Evolutionary conservation across 2,797 vertebrate genomes (phyloP).

Genomic region (Gymnopithys bicolor): DNA sequence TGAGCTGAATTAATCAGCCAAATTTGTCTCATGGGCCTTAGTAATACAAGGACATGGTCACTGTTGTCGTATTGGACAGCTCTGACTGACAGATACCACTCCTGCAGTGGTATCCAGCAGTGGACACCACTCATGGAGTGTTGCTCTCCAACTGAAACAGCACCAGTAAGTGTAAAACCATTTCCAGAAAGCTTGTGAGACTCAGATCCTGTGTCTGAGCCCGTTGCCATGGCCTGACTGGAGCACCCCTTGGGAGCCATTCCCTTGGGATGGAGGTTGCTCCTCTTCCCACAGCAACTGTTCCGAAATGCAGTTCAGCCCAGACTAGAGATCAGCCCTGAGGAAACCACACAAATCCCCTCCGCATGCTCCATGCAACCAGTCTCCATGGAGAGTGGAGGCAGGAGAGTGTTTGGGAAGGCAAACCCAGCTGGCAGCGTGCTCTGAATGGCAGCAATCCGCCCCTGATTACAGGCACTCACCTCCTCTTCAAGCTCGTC

Average conservation of each 20-base stretch:
- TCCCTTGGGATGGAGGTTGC: background rate
- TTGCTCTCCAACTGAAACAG: background rate
- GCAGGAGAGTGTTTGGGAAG: slow-evolving; percentile 31
- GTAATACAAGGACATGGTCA: background rate
- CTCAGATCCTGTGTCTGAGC: background rate
- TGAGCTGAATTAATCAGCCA: background rate
- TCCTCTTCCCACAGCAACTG: background rate
- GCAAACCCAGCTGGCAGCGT: slow-evolving; percentile 53
- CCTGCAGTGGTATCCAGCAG: background rate
- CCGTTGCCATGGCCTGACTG: background rate
- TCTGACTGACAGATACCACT: background rate
- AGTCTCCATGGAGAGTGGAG: slow-evolving; percentile 60
- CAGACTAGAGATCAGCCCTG: background rate
- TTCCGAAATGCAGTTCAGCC: background rate
- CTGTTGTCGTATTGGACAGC: background rate
- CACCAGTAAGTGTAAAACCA: background rate
- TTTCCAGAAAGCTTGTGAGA: background rate
- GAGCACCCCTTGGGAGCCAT: background rate
- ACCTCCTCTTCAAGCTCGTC: slow-evolving; percentile 61
- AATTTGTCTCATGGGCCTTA: background rate
- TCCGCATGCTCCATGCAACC: fast-evolving
- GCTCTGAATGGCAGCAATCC: slow-evolving; percentile 69
- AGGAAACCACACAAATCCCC: background rate
- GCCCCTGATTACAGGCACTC: slow-evolving; percentile 65
- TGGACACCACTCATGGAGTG: background rate